phyloP scores from a whole-genome alignment of 2,113 vertebrate species.

The Calyptommatus sinebrachiatus region DNA sequence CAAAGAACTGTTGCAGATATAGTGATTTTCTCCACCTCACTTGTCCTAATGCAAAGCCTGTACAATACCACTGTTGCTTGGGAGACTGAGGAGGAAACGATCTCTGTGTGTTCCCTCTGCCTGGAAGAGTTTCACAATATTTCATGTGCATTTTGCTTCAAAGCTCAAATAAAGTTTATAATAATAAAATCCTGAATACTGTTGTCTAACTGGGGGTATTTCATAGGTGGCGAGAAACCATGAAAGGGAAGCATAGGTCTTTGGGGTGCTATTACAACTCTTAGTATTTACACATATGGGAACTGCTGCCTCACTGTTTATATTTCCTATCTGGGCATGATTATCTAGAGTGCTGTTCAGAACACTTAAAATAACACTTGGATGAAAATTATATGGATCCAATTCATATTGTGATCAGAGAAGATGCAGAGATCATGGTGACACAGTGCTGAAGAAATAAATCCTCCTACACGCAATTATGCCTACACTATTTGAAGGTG shows the following conservation, averaged over 20 bases:
- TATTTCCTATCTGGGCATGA: too few relatives aligned
- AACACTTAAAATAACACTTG: too few relatives aligned
- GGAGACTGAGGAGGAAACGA: background rate
- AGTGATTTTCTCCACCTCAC: background rate
- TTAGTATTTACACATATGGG: too few relatives aligned
- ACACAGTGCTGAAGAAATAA: too few relatives aligned
- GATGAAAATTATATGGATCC: too few relatives aligned
- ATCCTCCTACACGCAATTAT: too few relatives aligned
- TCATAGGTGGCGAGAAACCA: background rate
- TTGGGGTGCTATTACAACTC: background rate
- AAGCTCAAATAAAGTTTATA: background rate
- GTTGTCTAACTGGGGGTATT: background rate
- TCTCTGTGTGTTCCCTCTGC: background rate
- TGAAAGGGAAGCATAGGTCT: background rate
- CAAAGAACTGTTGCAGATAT: conserved; percentile 40
- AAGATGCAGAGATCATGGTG: too few relatives aligned
- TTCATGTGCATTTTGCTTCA: background rate
- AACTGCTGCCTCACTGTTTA: too few relatives aligned
- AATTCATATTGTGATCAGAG: too few relatives aligned
- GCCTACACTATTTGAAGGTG: too few relatives aligned
- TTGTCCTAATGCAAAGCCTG: background rate
- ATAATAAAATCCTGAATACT: background rate
- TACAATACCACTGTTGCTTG: conserved; percentile 4
- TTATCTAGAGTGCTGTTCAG: too few relatives aligned
- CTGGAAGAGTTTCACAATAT: background rate